Evolutionary conservation across 2,113 vertebrate genomes (phyloP).

Genomic region (Atrichornis clamosus): DNA sequence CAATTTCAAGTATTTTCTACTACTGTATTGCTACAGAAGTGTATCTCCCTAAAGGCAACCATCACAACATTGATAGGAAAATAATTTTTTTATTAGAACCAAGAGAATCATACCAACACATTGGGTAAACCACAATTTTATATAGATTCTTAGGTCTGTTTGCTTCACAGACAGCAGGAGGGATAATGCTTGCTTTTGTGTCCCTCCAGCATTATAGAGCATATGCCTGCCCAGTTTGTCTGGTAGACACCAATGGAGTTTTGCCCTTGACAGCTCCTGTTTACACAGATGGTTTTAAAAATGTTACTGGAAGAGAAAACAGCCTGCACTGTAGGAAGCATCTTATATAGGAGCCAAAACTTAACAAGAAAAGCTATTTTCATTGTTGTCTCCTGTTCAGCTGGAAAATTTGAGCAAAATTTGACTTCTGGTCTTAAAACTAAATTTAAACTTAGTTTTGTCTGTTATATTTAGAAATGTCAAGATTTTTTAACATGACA

Average conservation of each 20-base stretch:
- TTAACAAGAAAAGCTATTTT: not conserved
- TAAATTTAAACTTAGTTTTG: not conserved
- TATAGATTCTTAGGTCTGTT: not conserved
- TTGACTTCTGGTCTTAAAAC: not conserved
- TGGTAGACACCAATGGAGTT: not conserved
- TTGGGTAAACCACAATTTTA: not conserved
- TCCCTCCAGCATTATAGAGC: not conserved
- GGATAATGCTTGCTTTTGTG: not conserved
- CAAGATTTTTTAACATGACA: not conserved
- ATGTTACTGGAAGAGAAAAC: not conserved
- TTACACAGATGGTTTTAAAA: slow-evolving; percentile 1
- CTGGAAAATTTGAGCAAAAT: not conserved
- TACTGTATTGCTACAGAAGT: not conserved
- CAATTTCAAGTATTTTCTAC: not conserved
- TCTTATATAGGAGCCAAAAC: not conserved
- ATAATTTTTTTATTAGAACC: not conserved
- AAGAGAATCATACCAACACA: fast-evolving
- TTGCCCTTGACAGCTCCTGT: not conserved
- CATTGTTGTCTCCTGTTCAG: not conserved
- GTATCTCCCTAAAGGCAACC: not conserved
- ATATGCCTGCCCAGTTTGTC: not conserved
- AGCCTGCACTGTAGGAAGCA: not conserved
- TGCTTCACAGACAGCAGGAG: not conserved
- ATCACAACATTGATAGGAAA: not conserved
- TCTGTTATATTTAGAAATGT: not conserved